These are phyloP conservation scores for Caerostris darwini DNA, from an alignment of 1,140 invertebrate species.

Conservation along the genomic window DNA sequence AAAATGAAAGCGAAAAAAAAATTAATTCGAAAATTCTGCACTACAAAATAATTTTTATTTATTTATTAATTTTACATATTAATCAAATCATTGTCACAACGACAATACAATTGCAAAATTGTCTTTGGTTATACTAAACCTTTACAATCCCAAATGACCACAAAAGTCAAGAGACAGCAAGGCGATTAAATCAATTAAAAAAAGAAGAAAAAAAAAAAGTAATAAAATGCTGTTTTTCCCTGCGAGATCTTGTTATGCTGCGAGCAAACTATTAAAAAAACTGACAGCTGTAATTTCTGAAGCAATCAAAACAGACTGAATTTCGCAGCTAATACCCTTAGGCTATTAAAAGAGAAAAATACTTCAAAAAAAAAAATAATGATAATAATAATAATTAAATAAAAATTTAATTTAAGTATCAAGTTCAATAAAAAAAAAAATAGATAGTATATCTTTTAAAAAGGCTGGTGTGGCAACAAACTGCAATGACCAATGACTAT, in stretches of 20 bases:
- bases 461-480: neutral
- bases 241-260: neutral
- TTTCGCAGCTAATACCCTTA: neutral
- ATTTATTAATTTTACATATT: too few relatives aligned
- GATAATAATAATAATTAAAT: too few relatives aligned
- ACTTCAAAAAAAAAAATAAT: neutral
- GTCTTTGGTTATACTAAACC: too few relatives aligned
- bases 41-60: too few relatives aligned
- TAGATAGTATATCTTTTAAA: slow-evolving; percentile 22
- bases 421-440: neutral
- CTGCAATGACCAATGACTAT: neutral
- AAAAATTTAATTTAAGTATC: neutral
- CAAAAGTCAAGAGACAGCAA: neutral
- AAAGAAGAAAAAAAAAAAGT: neutral
- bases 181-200: neutral
- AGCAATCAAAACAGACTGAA: slow-evolving; percentile 44
- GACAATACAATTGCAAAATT: too few relatives aligned
- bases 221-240: neutral
- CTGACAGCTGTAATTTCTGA: slow-evolving; percentile 36
- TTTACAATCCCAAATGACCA: neutral
- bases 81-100: too few relatives aligned
- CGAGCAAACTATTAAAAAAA: neutral
- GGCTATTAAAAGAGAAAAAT: neutral
- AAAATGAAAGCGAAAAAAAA: too few relatives aligned
- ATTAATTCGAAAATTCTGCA: too few relatives aligned